Base-by-base conservation (phyloP, 2,888 invertebrate species). In the Pammene aurita region DNA sequence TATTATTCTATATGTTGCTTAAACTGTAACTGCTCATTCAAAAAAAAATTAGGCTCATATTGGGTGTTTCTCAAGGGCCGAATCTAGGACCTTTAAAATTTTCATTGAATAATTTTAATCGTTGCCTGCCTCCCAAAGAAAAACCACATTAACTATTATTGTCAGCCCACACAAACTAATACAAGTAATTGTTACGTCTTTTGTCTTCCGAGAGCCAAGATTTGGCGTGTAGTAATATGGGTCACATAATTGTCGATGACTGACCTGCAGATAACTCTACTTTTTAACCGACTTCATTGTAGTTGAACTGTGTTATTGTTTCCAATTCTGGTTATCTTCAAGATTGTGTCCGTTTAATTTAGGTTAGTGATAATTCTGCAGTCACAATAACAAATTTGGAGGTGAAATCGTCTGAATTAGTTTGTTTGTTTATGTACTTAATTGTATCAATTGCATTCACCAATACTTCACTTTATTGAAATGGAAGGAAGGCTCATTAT, bases 221-320 rank as follows among this genome's bases (percentile, higher is more conserved):
- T 68, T 68, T 63, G 38, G 57, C 50, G 64, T 58, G 62, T 50
- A 60, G 62, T 50, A 60, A 89, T 84, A 80, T 85, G 78, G 87
- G 87, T 86, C 87, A 82, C 73, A 73, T 78, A 74, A 70, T 73
- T 71, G 71, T 70, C 73, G 79, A 81, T 82, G 80, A 73, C 79
- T 86, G 89, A 88, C 88, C 89, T 76, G 72, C 18, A 78, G 89
- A 90, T 88, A 84, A 86, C 78, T 76, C 75, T 60, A 75, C 78
- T 74, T 84, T 82, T 89, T 69, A 69, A 69, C 64, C 60, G 54
- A 54, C 54, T 69, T 69, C 64, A 69, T 84, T 85, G 84, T 81
- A 77, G 77, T 78, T 80, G 77, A 79, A 81, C 78, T 78, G 77
- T 80, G 82, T 86, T 84, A 90, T 90, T 91, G 89, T 90, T 86